Conservation (phyloP, 2,888 invertebrate genomes). For the Melanostoma scalare region DNA sequence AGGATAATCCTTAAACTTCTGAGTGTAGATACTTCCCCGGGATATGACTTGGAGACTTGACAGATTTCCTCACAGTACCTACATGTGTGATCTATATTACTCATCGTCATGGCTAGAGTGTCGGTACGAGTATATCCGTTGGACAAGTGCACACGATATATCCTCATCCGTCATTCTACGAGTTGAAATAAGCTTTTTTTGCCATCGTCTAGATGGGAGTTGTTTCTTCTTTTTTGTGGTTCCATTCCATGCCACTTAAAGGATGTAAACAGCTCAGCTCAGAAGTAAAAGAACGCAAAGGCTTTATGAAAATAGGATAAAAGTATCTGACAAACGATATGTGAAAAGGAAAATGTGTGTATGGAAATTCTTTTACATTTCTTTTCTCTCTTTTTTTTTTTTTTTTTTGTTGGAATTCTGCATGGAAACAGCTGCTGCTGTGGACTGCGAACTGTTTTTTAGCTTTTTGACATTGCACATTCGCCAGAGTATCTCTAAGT, state of each 20-base stretch:
- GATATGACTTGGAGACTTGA: constrained; percentile 36
- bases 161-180: constrained; percentile 62
- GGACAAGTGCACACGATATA: constrained; percentile 66
- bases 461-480: constrained; percentile 63
- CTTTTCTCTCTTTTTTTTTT: no score
- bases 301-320: constrained; percentile 48
- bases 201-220: constrained; percentile 39
- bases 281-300: constrained; percentile 29
- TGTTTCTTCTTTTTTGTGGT: not conserved
- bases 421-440: constrained; percentile 66
- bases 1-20: constrained; percentile 47
- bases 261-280: constrained; percentile 58
- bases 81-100: constrained; percentile 54
- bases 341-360: constrained; percentile 11
- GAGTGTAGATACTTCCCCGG: constrained; percentile 26
- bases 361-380: constrained; percentile 27
- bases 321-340: constrained; percentile 43
- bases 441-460: constrained; percentile 38
- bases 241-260: constrained; percentile 57
- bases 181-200: constrained; percentile 52
- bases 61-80: constrained; percentile 23
- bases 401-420: constrained; percentile 38
- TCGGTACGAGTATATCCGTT: constrained; percentile 45
- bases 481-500: constrained; percentile 19
- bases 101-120: constrained; percentile 49